Base-by-base conservation (phyloP, 2,113 vertebrate genomes). In the Prolemur simus region DNA sequence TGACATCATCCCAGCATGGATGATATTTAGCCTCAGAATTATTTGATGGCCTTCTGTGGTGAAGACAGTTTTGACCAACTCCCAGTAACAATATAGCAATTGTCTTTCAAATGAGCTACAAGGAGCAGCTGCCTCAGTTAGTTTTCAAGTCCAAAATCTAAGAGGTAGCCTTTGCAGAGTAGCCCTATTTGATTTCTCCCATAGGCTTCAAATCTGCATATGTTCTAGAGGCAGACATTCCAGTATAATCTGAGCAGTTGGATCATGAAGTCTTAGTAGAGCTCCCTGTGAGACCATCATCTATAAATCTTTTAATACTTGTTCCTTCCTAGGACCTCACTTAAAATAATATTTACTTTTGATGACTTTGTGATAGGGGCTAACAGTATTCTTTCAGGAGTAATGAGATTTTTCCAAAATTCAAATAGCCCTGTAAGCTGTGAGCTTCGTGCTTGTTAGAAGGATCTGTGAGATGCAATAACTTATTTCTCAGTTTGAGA, bases 291-390 rank as follows among this genome's bases (percentile, higher is more conserved):
- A n/a, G 29, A 58, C 32, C 49, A 80, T 45, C n/a, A 42, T 74
- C 42, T 60, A 34, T 63, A 82, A 63, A 49, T 64, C 37, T 64
- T 86, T 45, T 64, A 89, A 89, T 56, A 21, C 37, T 49, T 49
- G 11, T 63, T 60, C 86, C 37, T 82, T 11, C 20, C 56, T 23
- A 71, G 42, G n/a, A 39, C 5, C 49, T 42, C 21, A 86, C n/a
- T 91, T 69, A 45, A 56, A 87, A 45, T 54, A 92, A 56, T 32
- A 82, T 47, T 93, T 96, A 84, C 64, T 90, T 96, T 93, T 49
- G 7, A 37, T 52, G 29, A 64, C 8, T 56, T 87, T 83, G 45
- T 83, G 54, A 63, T 63, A 47, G 42, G 7, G 1, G 34, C 32
- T 89, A 95, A 52, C 11, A 63, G 3, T 54, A 45, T 89, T 94